Percentiles rank a stretch among this genome's conserved stretches.
phyloP scores from a whole-genome alignment of 2,113 vertebrate species.

The Paratilapia polleni region DNA sequence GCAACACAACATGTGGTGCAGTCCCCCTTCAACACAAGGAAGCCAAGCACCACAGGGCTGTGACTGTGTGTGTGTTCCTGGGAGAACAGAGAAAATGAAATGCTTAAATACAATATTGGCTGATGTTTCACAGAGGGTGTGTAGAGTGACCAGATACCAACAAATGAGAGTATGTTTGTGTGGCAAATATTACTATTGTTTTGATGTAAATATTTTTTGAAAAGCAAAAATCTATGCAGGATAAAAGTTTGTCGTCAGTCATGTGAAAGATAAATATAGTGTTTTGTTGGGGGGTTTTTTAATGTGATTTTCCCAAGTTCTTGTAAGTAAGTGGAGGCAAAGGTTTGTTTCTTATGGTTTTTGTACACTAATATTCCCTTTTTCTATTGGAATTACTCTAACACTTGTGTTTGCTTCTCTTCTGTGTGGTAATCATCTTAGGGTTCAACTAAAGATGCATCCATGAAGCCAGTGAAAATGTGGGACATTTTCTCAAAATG shows the following conservation, averaged over 20 bases:
- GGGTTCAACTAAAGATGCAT: background rate
- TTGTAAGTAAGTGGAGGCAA: too few relatives aligned
- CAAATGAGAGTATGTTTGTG: background rate
- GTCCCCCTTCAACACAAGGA: conserved; percentile 6
- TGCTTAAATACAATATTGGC: background rate
- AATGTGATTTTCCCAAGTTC: too few relatives aligned
- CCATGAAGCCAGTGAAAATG: background rate
- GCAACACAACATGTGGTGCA: conserved; percentile 64
- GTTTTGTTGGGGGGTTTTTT: too few relatives aligned
- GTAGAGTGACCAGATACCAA: background rate
- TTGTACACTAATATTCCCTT: too few relatives aligned
- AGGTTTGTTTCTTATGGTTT: too few relatives aligned
- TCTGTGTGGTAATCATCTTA: accelerated
- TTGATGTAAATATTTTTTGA: background rate
- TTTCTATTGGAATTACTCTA: too few relatives aligned
- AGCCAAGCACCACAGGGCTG: conserved; percentile 38
- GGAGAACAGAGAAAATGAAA: conserved; percentile 17
- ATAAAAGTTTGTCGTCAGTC: background rate
- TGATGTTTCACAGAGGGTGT: conserved; percentile 26
- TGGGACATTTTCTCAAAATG: background rate
- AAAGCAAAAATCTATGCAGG: background rate
- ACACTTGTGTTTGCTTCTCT: background rate
- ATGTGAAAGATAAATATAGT: background rate
- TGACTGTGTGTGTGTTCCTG: conserved; percentile 35
- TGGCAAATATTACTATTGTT: background rate